Conservation (phyloP, 2,113 vertebrate genomes). For the Phyllopteryx taeniolatus region DNA sequence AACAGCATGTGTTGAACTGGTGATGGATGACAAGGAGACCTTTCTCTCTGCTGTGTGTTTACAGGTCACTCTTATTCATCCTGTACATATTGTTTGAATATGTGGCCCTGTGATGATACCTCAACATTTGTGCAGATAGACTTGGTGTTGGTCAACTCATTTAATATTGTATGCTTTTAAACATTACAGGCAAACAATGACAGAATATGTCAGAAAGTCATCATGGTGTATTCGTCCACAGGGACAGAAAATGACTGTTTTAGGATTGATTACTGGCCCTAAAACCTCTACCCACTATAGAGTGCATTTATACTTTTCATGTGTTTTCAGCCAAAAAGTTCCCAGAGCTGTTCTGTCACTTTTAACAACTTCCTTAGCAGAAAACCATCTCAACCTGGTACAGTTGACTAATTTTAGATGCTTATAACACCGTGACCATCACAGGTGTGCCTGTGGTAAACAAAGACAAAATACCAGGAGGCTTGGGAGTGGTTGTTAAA, state of each 20-base stretch:
- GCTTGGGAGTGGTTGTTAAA: background rate
- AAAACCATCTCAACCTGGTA: background rate
- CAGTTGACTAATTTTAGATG: background rate
- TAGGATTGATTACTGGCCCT: background rate
- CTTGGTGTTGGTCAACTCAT: no score
- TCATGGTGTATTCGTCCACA: no score
- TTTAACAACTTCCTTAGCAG: background rate
- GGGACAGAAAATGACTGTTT: no score
- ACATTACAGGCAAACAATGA: no score
- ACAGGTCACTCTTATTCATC: background rate
- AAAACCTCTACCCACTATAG: background rate
- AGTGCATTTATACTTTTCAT: background rate
- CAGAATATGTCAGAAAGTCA: no score
- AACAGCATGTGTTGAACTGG: background rate
- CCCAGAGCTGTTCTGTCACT: background rate
- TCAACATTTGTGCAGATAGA: background rate
- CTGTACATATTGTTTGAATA: background rate
- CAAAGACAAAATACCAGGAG: background rate
- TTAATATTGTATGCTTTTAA: no score
- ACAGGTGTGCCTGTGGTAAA: background rate
- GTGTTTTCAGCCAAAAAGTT: background rate
- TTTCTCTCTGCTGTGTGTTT: background rate
- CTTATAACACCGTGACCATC: background rate
- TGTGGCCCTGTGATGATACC: background rate
- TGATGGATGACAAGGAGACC: conserved; percentile 7